A percentile compares a stretch with the other conserved stretches of the same genome.
These are phyloP conservation scores for Pachypanchax playfairii DNA, from an alignment of 2,113 vertebrate genomes.

Conservation along the genomic window DNA sequence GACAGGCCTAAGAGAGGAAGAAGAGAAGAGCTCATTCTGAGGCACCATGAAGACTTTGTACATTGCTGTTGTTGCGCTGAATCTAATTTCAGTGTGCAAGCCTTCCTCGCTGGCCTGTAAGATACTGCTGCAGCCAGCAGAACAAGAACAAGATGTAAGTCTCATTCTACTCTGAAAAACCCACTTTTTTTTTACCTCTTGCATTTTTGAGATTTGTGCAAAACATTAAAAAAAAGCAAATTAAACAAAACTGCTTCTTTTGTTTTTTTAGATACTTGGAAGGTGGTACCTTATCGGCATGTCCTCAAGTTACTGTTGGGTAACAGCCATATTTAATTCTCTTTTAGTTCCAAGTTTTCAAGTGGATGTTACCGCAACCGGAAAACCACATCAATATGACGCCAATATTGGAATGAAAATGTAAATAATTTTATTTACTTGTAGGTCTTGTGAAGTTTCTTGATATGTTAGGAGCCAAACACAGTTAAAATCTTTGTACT, in stretches of 20 bases:
- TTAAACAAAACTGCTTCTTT: neutral
- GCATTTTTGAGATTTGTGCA: neutral
- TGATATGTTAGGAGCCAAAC: no score
- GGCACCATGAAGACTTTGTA: slow-evolving; percentile 42
- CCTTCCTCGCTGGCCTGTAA: slow-evolving; percentile 40
- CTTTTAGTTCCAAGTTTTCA: neutral
- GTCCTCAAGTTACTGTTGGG: accelerated
- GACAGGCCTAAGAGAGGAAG: neutral
- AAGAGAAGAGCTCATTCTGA: neutral
- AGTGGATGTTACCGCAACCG: accelerated
- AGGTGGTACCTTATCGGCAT: slow-evolving; percentile 5
- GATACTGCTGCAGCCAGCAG: slow-evolving; percentile 16
- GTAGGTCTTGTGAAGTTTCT: no score
- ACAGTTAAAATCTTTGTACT: no score
- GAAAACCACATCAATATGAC: neutral
- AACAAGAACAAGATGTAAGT: slow-evolving; percentile 34
- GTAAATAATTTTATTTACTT: slow-evolving; percentile 18
- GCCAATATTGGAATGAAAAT: neutral
- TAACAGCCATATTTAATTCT: accelerated
- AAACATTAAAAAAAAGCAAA: neutral
- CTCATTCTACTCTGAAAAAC: neutral
- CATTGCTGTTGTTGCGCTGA: slow-evolving; percentile 24
- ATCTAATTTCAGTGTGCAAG: slow-evolving; percentile 34
- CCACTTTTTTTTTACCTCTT: neutral
- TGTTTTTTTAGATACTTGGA: slow-evolving; percentile 26